phyloP scores from a whole-genome alignment of 2,113 vertebrate genomes.

The Hemiprocne comata region DNA sequence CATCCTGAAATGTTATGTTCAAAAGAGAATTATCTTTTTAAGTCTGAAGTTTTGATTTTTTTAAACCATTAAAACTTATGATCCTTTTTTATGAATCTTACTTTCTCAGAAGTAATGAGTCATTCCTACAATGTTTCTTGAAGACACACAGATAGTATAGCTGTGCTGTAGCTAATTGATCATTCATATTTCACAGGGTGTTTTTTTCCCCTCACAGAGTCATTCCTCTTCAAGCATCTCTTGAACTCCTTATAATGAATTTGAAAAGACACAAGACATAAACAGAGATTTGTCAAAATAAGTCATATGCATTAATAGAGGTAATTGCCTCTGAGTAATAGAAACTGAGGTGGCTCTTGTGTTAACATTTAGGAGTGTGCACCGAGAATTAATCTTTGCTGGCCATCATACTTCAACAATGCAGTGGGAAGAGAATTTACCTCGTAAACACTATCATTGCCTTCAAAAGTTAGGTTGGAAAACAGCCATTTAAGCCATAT shows the following conservation, averaged over 20 bases:
- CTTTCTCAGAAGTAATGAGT: neutral
- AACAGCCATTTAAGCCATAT: neutral
- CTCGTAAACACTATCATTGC: neutral
- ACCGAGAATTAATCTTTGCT: neutral
- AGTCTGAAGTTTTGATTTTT: neutral
- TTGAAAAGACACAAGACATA: neutral
- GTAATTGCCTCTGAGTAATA: neutral
- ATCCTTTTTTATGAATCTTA: neutral
- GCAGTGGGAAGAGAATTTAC: neutral
- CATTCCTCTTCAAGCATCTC: neutral
- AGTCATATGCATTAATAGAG: neutral
- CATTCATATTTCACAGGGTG: neutral
- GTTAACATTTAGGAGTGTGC: neutral
- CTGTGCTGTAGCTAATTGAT: neutral
- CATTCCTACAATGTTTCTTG: neutral
- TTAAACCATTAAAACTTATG: neutral
- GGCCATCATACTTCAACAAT: neutral
- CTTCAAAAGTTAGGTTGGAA: neutral
- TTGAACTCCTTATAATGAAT: neutral
- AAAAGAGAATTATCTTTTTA: neutral
- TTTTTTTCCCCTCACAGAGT: neutral
- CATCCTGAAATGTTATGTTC: neutral
- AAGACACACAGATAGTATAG: neutral
- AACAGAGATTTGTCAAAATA: slow-evolving; percentile 21
- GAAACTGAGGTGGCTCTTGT: neutral